Evolutionary conservation across 2,797 vertebrate genomes (phyloP).

Genomic region (Notoglanidium macrostoma): DNA sequence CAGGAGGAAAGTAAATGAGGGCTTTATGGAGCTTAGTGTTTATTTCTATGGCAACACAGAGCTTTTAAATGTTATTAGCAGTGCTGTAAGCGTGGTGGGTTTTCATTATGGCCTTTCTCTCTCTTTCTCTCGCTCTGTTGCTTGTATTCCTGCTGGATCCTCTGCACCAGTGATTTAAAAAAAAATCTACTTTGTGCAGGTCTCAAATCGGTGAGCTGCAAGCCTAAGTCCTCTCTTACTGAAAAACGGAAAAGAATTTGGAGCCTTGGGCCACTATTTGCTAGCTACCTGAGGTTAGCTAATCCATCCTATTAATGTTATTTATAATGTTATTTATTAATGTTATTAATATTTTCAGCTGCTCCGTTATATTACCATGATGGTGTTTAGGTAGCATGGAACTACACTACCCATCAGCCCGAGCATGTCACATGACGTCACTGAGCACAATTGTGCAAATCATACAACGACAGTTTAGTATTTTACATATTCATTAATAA

Average conservation of each 20-base stretch:
- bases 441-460: too few species aligned
- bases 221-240: not conserved
- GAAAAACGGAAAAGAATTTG: not conserved
- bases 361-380: too few species aligned
- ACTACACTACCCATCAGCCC: too few species aligned
- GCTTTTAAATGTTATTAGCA: not conserved
- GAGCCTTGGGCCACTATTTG: not conserved
- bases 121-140: not conserved
- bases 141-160: not conserved
- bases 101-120: not conserved
- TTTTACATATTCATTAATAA: too few species aligned
- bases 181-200: not conserved
- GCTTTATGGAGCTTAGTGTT: not conserved
- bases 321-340: too few species aligned
- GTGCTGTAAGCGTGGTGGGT: not conserved
- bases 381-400: too few species aligned
- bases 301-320: not conserved
- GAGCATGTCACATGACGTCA: too few species aligned
- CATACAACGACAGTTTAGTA: too few species aligned
- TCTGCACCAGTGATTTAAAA: not conserved
- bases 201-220: not conserved
- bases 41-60: constrained; percentile 11
- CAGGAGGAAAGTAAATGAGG: not conserved
- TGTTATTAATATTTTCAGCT: too few species aligned
- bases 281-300: not conserved